Evolutionary conservation across 1,140 invertebrate species (phyloP).

Genomic region (Cylas formicarius): DNA sequence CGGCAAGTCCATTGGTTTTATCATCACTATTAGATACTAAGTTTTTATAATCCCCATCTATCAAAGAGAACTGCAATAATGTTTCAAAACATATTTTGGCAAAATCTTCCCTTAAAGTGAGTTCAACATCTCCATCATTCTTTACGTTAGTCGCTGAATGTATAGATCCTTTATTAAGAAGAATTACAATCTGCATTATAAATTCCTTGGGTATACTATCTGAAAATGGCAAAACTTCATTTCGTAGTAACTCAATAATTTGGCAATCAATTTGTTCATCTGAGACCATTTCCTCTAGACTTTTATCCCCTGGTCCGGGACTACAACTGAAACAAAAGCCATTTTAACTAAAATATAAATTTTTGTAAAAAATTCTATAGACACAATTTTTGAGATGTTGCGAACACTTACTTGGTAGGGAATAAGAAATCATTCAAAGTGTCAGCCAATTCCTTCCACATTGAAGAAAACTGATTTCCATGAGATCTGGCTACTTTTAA

Average conservation of each 20-base stretch:
- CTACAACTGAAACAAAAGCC: slow-evolving; percentile 40
- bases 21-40: slow-evolving; percentile 36
- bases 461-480: slow-evolving; percentile 57
- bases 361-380: background rate
- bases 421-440: slow-evolving; percentile 90
- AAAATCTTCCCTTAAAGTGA: slow-evolving; percentile 86
- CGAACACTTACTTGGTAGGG: slow-evolving; percentile 57
- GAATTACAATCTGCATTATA: slow-evolving; percentile 76
- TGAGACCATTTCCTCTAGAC: slow-evolving; percentile 71
- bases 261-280: slow-evolving; percentile 83
- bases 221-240: slow-evolving; percentile 79
- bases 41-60: slow-evolving; percentile 55
- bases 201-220: slow-evolving; percentile 76
- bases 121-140: slow-evolving; percentile 70
- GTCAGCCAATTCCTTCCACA: slow-evolving; percentile 80
- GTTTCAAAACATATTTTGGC: slow-evolving; percentile 95
- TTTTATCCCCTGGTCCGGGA: slow-evolving; percentile 56
- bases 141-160: slow-evolving; percentile 71
- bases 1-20: slow-evolving; percentile 59
- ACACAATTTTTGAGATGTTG: no score
- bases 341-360: no score
- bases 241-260: slow-evolving; percentile 76
- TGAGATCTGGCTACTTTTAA: slow-evolving; percentile 79
- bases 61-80: slow-evolving; percentile 83
- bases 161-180: slow-evolving; percentile 90